phyloP scores from a whole-genome alignment of 2,888 invertebrate genomes.

The Erebia ligea region DNA sequence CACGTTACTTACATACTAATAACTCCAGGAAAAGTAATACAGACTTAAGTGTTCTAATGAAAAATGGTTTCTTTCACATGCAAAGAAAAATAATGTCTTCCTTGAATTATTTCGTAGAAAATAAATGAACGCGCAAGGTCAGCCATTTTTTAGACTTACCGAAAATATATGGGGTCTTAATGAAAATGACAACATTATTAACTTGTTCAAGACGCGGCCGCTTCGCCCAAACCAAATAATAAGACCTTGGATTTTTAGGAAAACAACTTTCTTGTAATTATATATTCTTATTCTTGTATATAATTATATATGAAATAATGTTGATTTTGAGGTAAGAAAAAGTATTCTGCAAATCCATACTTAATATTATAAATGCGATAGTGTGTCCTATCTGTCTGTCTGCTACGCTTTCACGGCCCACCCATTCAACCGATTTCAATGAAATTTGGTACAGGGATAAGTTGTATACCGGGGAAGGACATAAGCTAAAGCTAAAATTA shows the following conservation, averaged over 20 bases:
- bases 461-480: too few species aligned
- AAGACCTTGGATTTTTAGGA: background rate
- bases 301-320: background rate
- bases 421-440: too few species aligned
- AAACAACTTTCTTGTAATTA: background rate
- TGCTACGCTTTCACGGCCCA: too few species aligned
- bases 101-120: conserved; percentile 5
- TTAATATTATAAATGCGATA: too few species aligned
- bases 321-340: background rate
- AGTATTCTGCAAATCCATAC: background rate
- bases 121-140: background rate
- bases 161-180: background rate
- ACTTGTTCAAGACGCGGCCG: background rate
- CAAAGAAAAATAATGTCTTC: background rate
- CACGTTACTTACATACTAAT: too few species aligned
- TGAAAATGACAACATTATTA: conserved; percentile 8
- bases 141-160: background rate
- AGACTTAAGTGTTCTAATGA: background rate
- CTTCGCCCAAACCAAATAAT: background rate
- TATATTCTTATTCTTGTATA: background rate
- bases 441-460: too few species aligned
- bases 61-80: background rate
- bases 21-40: too few species aligned
- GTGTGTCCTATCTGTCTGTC: too few species aligned
- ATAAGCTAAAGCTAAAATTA: too few species aligned